These are phyloP conservation scores for Parnassius orleans DNA, from an alignment of 2,888 invertebrate genomes.

Conservation along the genomic window DNA sequence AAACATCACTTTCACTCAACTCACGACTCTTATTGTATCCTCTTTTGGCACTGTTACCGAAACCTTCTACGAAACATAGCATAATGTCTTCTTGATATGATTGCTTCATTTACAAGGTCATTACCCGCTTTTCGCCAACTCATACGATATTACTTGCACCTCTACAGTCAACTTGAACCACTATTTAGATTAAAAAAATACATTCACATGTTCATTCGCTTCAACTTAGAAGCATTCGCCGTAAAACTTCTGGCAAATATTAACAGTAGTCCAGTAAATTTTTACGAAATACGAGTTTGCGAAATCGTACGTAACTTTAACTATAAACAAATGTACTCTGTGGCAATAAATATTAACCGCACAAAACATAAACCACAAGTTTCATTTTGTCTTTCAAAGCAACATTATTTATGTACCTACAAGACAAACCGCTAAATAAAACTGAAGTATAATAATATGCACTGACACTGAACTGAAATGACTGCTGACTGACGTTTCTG, in stretches of 20 bases:
- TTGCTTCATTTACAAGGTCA: constrained; percentile 77
- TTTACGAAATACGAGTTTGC: too few species aligned
- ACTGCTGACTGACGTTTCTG: constrained; percentile 49
- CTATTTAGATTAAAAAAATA: neutral
- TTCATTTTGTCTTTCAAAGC: too few species aligned
- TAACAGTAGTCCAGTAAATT: too few species aligned
- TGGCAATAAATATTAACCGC: neutral
- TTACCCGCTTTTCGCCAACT: constrained; percentile 32
- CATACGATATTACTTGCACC: constrained; percentile 7
- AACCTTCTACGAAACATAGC: constrained; percentile 86
- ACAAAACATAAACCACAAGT: too few species aligned
- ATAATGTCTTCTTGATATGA: constrained; percentile 80
- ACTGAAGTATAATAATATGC: neutral
- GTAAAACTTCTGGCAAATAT: too few species aligned
- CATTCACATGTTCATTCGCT: neutral
- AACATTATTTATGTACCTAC: too few species aligned
- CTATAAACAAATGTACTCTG: too few species aligned
- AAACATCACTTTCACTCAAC: constrained; percentile 49
- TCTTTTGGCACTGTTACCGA: constrained; percentile 68
- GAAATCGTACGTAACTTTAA: too few species aligned
- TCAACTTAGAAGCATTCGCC: neutral
- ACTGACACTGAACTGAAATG: neutral
- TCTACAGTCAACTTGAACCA: constrained; percentile 12
- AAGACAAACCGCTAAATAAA: neutral
- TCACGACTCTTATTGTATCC: constrained; percentile 58